A percentile compares a stretch with the other conserved stretches of the same genome.
phyloP scores from a whole-genome alignment of 2,888 invertebrate genomes.

The Strigamia maritima region DNA sequence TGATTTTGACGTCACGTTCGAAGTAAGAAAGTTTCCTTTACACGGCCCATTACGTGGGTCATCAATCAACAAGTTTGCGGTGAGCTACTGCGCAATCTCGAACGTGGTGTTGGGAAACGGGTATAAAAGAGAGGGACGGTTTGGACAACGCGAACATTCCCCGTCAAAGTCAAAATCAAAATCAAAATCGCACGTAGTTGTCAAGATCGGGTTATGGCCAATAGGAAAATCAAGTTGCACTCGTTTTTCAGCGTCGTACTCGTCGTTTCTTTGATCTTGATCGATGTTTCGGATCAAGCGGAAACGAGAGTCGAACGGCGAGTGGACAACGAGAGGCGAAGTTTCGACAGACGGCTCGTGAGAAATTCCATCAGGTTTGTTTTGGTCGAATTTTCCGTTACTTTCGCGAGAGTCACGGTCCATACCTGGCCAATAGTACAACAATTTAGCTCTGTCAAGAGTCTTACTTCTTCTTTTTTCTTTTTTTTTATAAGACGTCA shows the following conservation, averaged over 20 bases:
- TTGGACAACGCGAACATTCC: neutral
- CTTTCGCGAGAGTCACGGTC: too few species aligned
- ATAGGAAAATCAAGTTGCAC: neutral
- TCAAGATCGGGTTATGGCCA: slow-evolving; percentile 6
- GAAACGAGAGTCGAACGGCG: neutral
- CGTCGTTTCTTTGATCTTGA: neutral
- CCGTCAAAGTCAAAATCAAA: neutral
- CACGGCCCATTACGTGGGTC: neutral
- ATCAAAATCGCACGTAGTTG: neutral
- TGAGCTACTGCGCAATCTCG: neutral
- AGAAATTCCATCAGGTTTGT: neutral
- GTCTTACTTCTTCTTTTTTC: too few species aligned
- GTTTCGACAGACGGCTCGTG: neutral
- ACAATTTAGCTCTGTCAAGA: neutral
- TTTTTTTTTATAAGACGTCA: neutral
- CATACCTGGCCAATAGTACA: too few species aligned
- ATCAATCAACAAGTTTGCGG: neutral
- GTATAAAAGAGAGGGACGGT: neutral
- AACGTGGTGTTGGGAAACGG: neutral
- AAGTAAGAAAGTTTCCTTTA: neutral
- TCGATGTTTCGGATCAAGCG: neutral
- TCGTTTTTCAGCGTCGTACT: neutral
- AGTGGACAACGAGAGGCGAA: neutral
- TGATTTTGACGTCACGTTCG: neutral
- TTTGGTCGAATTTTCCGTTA: neutral